phyloP scores from a whole-genome alignment of 2,797 vertebrate species.

The Lycodopsis pacificus region DNA sequence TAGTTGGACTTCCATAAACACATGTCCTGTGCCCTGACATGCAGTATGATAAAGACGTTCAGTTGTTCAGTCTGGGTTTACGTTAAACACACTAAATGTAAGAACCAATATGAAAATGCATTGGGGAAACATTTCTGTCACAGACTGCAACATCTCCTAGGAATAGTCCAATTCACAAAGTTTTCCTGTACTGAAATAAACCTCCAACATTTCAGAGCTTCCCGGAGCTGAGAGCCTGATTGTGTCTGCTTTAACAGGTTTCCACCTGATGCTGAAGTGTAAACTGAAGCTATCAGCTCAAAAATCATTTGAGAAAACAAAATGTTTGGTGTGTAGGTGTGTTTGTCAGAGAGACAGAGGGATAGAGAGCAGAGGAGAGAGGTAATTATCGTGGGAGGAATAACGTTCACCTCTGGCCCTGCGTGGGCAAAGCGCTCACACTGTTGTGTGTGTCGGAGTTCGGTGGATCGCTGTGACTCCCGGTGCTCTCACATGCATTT shows the following conservation, averaged over 20 bases:
- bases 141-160: background rate
- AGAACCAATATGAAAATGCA: too few relatives aligned
- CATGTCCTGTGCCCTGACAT: too few relatives aligned
- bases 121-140: background rate
- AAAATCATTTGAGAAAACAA: slow-evolving; percentile 46
- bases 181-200: background rate
- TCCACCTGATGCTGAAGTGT: slow-evolving; percentile 3
- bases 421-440: slow-evolving; percentile 68
- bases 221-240: background rate
- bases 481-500: slow-evolving; percentile 63
- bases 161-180: background rate
- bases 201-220: background rate
- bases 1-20: too few relatives aligned
- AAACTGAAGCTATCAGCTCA: slow-evolving; percentile 30
- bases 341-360: slow-evolving; percentile 66
- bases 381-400: slow-evolving; percentile 79
- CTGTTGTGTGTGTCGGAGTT: slow-evolving; percentile 47
- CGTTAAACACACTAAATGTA: background rate
- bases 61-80: background rate
- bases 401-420: slow-evolving; percentile 68
- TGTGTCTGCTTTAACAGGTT: background rate
- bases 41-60: too few relatives aligned
- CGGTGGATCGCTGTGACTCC: slow-evolving; percentile 65
- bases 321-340: slow-evolving; percentile 70
- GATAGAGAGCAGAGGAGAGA: slow-evolving; percentile 62